Evolutionary conservation across 2,797 vertebrate genomes (phyloP), one percentile per base, ranked within the genome.

Genomic region (Novumbra hubbsi): DNA sequence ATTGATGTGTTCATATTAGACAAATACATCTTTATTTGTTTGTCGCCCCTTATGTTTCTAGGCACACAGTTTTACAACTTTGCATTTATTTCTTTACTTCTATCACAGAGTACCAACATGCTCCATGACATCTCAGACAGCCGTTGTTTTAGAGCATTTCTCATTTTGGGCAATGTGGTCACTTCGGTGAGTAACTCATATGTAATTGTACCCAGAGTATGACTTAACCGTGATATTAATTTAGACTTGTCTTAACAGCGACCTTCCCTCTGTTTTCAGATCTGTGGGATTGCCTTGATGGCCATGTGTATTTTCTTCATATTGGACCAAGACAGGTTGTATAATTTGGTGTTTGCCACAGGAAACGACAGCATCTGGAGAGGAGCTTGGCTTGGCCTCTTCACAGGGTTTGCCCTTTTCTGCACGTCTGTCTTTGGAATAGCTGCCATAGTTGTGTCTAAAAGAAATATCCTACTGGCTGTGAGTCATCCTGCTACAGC

Each of bases 251-350:
- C 15, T 65, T 5, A 28, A 63, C 27, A 16, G 17, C 30, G 5
- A 60, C 14, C n/a, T 17, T 57, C 78, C 83, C 32, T 68, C 17
- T 38, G 83, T 80, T 71, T 57, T 16, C 82, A 95, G 94, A 89
- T 93, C 85, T 93, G 92, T 0, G 93, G 94, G 71, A 84, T 94
- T 48, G 94, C 94, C 19, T 87, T 95, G 82, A 93, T 89, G 0
- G 94, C 93, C 12, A 94, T 94, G 81, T 94, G 94, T 80, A 95
- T 95, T 85, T 95, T 85, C 86, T 93, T 95, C 30, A 91, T 94
- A 48, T 88, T 91, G 0, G 89, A 93, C 68, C 90, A 90, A 2
- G 34, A 87, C 0, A 76, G 79, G 1, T 80, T 92, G 48, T 91
- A 92, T 72, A 83, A 88, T 0, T 79, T 95, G 21, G 86, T 95